Conservation (phyloP, 2,888 invertebrate genomes). For the Nudaria mundana region DNA sequence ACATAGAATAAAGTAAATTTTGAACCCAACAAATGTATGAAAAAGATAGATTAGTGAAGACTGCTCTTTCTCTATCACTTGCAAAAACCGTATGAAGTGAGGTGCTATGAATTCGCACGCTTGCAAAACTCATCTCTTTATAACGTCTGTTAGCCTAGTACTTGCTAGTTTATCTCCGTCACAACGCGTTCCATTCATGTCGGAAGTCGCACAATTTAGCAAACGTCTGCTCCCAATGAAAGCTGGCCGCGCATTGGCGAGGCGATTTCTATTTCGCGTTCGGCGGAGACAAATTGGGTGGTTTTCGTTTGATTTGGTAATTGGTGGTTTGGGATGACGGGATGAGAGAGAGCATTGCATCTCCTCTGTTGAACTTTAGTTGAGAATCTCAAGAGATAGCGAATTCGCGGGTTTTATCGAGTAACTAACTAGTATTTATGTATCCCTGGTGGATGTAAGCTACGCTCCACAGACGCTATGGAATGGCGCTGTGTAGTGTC, state of each 20-base stretch:
- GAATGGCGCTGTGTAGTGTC: conserved; percentile 20
- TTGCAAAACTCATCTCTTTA: conserved; percentile 17
- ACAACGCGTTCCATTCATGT: conserved; percentile 44
- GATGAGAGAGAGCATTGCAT: no score
- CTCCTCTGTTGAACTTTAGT: no score
- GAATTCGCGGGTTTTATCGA: conserved; percentile 11
- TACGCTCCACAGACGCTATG: conserved; percentile 33
- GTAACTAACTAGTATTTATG: conserved; percentile 12
- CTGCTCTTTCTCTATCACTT: no score
- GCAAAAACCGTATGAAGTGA: no score
- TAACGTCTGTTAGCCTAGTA: conserved; percentile 49
- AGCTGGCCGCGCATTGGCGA: conserved; percentile 39
- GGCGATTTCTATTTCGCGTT: background rate
- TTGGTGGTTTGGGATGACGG: no score
- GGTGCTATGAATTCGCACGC: background rate
- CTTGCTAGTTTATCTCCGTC: conserved; percentile 41
- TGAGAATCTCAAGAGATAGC: no score
- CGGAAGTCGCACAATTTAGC: conserved; percentile 31
- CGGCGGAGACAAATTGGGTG: no score
- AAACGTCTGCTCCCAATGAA: conserved; percentile 42
- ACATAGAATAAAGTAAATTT: no score
- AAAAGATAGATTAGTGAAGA: no score
- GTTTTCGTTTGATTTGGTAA: no score
- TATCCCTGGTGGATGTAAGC: conserved; percentile 27
- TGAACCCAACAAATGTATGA: no score